Evolutionary conservation across 2,888 invertebrate species (phyloP), one percentile per base, ranked within the genome.

Genomic region (Dryobota labecula): DNA sequence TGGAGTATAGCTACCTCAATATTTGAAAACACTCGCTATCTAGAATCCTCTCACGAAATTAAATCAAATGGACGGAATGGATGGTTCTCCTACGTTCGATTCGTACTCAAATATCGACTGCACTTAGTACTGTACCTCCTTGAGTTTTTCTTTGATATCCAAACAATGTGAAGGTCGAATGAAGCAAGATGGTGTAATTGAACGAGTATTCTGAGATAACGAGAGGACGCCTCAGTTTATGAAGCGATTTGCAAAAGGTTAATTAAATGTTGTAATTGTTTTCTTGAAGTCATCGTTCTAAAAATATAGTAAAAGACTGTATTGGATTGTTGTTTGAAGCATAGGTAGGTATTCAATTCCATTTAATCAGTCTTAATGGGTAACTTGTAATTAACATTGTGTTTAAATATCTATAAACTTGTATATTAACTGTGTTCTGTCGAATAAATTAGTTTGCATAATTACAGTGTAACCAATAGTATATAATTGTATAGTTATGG

Each of bases 161-260:
- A 63, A 71, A 73, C 51, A 73, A 73, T 45, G 38, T 53, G 53
- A 64, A 83, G 83, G 80, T 80, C 60, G 43, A 33, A 66, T 71
- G 63, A 54, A 67, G 41, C 41, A 65, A 63, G 41, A 54, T 53
- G 43, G 65, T 58, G 56, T 61, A 72, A 78, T 70, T 56, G 67
- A 64, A 73, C 62, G 43, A 36, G 27, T 33, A 57, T 51, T 51
- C 38, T 0, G 24, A 53, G 82, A 78, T 81, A 78, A 69, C 38
- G 36, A 41, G 33, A 65, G 38, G 61, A 73, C 49, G 38, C 41
- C 24, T 60, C 47, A 18, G 30, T 51, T 60, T 24, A 71, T 18
- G 27, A 45, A 72, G 43, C 30, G 13, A 73, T 68, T 73, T 56
- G 20, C 36, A 62, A 57, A 73, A 65, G n/a, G 43, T 65, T 54